Base-by-base conservation (phyloP, 2,888 invertebrate species). In the Agrochola macilenta region DNA sequence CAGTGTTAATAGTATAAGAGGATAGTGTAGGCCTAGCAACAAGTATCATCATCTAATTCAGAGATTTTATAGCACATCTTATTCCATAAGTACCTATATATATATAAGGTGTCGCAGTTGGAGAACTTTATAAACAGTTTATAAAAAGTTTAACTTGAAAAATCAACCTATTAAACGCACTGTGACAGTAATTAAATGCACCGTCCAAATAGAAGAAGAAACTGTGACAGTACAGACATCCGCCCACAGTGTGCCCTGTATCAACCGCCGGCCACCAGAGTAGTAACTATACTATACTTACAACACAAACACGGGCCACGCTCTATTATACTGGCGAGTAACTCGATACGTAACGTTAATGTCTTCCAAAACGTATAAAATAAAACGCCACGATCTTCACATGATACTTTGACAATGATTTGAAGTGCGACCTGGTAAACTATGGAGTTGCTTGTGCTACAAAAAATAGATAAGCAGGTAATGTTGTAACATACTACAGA, bases 301-400 rank as follows among this genome's bases (percentile, higher is more conserved):
- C 76, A 79, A 88, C 73, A 78, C 69, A 79, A 72, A 85, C 64
- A 85, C 76, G 72, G 39, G 68, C 54, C 71, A 69, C 70, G 86
- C 76, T 83, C 85, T 83, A 84, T 79, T 82, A 78, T 75, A 76
- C 79, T 49, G n/a, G 64, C 84, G 85, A 85, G 90, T 90, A 89
- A 90, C 84, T 71, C 74, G 87, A 90, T 89, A 87, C 86, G 71
- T 78, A 66, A 77, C 74, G 71, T 83, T 86, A 87, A 88, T 88
- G 85, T 74, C 83, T 77, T 80, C 63, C 74, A 82, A 87, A 85
- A 82, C 85, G 85, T 76, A 86, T 82, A 87, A 86, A 84, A 83
- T 84, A 80, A 85, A 87, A 76, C 63, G 72, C 74, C 63, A 77
- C 70, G 78, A 58, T 60, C 76, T 76, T 75, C 73, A 84, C 79